Percentiles rank a stretch among this genome's conserved stretches.
phyloP scores from a whole-genome alignment of 1,140 invertebrate genomes.

The Drosophila asahinai region DNA sequence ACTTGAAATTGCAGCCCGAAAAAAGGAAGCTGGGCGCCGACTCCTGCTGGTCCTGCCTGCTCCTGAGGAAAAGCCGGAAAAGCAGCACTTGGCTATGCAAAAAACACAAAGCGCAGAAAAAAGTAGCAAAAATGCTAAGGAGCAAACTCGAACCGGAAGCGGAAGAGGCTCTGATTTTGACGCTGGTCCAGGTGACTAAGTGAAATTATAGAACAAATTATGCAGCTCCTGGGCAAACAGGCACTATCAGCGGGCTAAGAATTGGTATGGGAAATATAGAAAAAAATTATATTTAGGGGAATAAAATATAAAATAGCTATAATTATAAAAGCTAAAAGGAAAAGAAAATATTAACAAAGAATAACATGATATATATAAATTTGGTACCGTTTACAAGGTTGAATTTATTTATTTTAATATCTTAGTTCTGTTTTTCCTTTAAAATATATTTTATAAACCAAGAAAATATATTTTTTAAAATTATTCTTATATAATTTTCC shows the following conservation, averaged over 20 bases:
- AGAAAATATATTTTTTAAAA: too few species aligned
- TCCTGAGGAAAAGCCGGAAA: conserved; percentile 1
- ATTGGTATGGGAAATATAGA: not conserved
- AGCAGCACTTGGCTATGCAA: conserved; percentile 46
- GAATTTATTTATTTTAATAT: too few species aligned
- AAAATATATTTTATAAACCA: too few species aligned
- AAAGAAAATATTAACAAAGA: too few species aligned
- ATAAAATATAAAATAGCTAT: not conserved
- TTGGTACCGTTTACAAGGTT: too few species aligned
- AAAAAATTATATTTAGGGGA: not conserved
- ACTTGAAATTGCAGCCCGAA: conserved; percentile 71
- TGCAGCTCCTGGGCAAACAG: conserved; percentile 6
- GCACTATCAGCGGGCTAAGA: not conserved
- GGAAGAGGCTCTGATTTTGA: conserved; percentile 45
- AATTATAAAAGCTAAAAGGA: too few species aligned
- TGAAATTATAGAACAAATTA: conserved; percentile 49
- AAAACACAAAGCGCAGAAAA: not conserved
- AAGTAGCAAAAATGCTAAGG: conserved; percentile 21
- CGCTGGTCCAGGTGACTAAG: conserved; percentile 38
- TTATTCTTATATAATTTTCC: not conserved
- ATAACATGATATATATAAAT: too few species aligned
- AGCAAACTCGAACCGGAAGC: conserved; percentile 38
- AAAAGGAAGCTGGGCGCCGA: conserved; percentile 14
- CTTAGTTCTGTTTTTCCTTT: too few species aligned
- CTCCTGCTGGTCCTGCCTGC: not conserved